Conservation (phyloP, 2,113 vertebrate genomes). For the Ochotona curzoniae region DNA sequence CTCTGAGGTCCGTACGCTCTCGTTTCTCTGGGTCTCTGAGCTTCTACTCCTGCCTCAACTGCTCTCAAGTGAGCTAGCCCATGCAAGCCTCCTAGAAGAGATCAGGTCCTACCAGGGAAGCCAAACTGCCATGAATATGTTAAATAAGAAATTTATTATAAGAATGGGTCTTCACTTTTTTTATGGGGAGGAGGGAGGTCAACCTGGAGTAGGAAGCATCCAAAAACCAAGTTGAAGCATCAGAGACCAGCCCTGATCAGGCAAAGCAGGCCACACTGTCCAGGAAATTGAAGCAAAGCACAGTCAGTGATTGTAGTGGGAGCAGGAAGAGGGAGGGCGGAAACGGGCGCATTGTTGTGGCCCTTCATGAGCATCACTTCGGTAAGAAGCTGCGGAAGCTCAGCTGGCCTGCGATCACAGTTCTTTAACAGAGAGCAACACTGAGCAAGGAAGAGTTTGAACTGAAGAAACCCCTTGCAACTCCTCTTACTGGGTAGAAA, state of each 20-base stretch:
- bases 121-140: neutral
- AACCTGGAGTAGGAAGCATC: neutral
- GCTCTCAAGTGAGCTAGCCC: neutral
- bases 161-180: neutral
- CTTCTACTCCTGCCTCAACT: neutral
- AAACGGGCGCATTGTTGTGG: neutral
- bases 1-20: neutral
- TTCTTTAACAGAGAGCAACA: neutral
- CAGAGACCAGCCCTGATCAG: neutral
- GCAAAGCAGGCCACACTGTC: neutral
- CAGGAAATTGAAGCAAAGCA: neutral
- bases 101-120: neutral
- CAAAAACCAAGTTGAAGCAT: neutral
- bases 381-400: neutral
- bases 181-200: neutral
- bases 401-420: neutral
- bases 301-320: neutral
- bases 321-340: neutral
- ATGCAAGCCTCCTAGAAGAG: neutral
- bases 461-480: neutral
- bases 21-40: neutral
- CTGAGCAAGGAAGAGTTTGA: neutral
- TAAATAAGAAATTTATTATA: conserved; percentile 2
- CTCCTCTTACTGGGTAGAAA: neutral
- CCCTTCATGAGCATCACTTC: neutral